Evolutionary conservation across 2,888 invertebrate species (phyloP).

Genomic region (Drosophila demipolita): DNA sequence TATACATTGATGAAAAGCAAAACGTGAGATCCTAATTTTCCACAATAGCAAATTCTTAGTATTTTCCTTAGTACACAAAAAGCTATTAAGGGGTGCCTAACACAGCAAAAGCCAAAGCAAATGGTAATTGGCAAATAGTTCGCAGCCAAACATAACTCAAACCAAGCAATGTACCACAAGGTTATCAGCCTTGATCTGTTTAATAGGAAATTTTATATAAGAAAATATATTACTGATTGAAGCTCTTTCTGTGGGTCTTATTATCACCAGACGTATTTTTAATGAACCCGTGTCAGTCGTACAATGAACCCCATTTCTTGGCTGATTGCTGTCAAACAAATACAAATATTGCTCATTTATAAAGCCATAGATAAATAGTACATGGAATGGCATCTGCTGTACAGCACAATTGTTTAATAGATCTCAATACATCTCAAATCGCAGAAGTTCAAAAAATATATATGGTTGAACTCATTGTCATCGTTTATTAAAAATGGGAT

Average conservation of each 20-base stretch:
- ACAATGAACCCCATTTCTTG: no score
- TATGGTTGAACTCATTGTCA: no score
- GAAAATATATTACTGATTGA: neutral
- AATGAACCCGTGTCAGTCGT: constrained; percentile 85
- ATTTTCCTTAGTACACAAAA: constrained; percentile 9
- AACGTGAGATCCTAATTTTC: constrained; percentile 31
- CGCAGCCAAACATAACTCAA: constrained; percentile 1
- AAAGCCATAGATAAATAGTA: no score
- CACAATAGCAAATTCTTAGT: constrained; percentile 29
- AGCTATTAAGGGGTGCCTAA: constrained; percentile 11
- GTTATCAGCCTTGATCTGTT: neutral
- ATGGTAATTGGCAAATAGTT: constrained; percentile 4
- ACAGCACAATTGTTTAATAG: no score
- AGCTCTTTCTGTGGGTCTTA: constrained; percentile 85
- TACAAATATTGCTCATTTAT: no score
- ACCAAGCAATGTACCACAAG: neutral
- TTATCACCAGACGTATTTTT: constrained; percentile 88
- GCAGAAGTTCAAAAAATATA: no score
- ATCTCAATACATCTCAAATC: no score
- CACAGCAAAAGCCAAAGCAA: neutral
- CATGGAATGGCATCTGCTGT: no score
- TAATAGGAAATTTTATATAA: neutral
- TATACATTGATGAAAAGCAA: constrained; percentile 9
- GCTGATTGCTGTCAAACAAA: no score
- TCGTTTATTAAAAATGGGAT: no score